These are phyloP conservation scores for Tenthredo notha DNA, from an alignment of 2,888 invertebrate species.

Conservation along the genomic window DNA sequence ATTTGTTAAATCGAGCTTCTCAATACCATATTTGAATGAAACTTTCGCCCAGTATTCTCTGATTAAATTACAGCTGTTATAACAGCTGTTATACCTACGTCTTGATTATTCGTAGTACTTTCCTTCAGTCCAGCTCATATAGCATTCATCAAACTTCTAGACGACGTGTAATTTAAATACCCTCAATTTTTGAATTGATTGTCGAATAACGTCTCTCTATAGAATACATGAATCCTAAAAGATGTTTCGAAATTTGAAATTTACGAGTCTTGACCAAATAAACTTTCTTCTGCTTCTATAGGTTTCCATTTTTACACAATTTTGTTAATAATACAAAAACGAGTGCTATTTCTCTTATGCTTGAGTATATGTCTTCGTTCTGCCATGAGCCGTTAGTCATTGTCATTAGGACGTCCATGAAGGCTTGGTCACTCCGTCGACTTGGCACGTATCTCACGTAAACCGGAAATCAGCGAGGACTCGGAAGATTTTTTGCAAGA, in stretches of 20 bases:
- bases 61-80: constrained; percentile 35
- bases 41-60: constrained; percentile 23
- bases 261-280: too few species aligned
- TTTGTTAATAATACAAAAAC: background rate
- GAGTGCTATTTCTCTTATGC: background rate
- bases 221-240: background rate
- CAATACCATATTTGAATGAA: constrained; percentile 43
- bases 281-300: background rate
- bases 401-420: background rate
- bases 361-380: background rate
- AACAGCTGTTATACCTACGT: background rate
- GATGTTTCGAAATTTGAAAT: background rate
- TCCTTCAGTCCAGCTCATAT: background rate
- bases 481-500: constrained; percentile 19
- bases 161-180: background rate
- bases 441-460: constrained; percentile 37
- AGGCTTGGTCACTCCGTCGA: constrained; percentile 16
- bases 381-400: constrained; percentile 24
- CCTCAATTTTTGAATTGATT: background rate
- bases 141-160: constrained; percentile 14
- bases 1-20: constrained; percentile 26
- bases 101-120: background rate
- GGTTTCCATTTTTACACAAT: background rate
- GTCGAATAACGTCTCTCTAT: background rate
- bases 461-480: constrained; percentile 27